Evolutionary conservation across 2,113 vertebrate species (phyloP).

Genomic region (Melanostigma gelatinosum): DNA sequence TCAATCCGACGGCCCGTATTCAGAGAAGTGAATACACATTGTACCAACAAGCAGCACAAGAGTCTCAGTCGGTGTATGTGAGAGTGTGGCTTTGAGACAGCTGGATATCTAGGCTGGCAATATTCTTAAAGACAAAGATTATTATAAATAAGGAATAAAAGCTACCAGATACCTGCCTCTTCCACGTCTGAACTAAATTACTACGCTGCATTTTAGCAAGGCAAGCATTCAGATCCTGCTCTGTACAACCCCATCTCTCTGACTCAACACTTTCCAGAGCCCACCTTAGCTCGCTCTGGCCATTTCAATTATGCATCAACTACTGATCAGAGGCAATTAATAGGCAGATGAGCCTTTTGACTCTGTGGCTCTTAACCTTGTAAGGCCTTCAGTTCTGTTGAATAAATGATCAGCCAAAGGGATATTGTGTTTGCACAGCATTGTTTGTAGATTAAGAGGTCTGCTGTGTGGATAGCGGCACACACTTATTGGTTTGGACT

Average conservation of each 20-base stretch:
- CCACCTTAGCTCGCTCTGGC: slow-evolving; percentile 51
- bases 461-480: slow-evolving; percentile 29
- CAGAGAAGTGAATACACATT: not conserved
- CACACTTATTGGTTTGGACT: slow-evolving; percentile 43
- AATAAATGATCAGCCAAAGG: slow-evolving; percentile 72
- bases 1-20: slow-evolving; percentile 6
- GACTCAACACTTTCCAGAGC: slow-evolving; percentile 62
- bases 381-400: slow-evolving; percentile 58
- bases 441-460: slow-evolving; percentile 49
- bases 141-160: slow-evolving; percentile 16
- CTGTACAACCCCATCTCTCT: slow-evolving; percentile 40
- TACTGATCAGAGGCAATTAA: slow-evolving; percentile 79
- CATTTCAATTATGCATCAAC: slow-evolving; percentile 79
- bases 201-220: slow-evolving; percentile 35
- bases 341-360: slow-evolving; percentile 71
- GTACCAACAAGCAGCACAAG: not conserved
- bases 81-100: not conserved
- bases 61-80: not conserved
- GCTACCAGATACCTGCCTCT: slow-evolving; percentile 1
- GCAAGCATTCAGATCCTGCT: slow-evolving; percentile 38
- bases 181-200: slow-evolving; percentile 7
- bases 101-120: not conserved
- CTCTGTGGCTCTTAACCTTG: slow-evolving; percentile 71
- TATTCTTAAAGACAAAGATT: slow-evolving; percentile 2
- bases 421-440: slow-evolving; percentile 52